Conservation (phyloP, 2,888 invertebrate species). For the Panopea generosa region DNA sequence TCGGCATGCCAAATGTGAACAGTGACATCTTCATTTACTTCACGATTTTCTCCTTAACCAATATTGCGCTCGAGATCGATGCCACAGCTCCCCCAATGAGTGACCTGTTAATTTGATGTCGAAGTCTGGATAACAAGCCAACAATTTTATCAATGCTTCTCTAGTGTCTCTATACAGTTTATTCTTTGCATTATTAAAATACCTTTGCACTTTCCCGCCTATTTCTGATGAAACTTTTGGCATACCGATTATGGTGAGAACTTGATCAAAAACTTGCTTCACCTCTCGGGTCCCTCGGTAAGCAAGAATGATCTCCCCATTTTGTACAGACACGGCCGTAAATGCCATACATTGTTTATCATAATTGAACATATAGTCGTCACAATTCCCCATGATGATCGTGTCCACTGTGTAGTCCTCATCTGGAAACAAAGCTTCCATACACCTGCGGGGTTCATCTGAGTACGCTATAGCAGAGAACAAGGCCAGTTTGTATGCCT, state of each 20-base stretch:
- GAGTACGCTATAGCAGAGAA: conserved; percentile 53
- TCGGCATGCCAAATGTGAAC: conserved; percentile 62
- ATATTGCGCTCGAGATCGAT: conserved; percentile 42
- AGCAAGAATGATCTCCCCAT: conserved; percentile 49
- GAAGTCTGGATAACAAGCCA: conserved; percentile 35
- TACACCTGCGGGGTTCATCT: conserved; percentile 35
- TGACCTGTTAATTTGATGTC: conserved; percentile 51
- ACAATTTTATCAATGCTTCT: conserved; percentile 12
- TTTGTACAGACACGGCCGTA: conserved; percentile 29
- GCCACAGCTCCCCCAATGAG: conserved; percentile 61
- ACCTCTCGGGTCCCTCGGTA: conserved; percentile 45
- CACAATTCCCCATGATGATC: conserved; percentile 27
- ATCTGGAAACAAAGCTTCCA: conserved; percentile 30
- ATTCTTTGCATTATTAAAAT: conserved; percentile 44
- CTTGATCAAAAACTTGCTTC: conserved; percentile 49
- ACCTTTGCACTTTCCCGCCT: conserved; percentile 51
- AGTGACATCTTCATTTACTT: conserved; percentile 33
- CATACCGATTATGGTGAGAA: conserved; percentile 18
- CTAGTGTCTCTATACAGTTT: conserved; percentile 34
- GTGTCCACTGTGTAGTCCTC: conserved; percentile 26
- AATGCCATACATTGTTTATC: conserved; percentile 44
- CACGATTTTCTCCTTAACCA: conserved; percentile 43
- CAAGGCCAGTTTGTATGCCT: conserved; percentile 41
- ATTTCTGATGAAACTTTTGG: conserved; percentile 18
- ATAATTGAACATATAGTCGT: conserved; percentile 47